phyloP scores from a whole-genome alignment of 2,888 invertebrate genomes.

The Myopa testacea region DNA sequence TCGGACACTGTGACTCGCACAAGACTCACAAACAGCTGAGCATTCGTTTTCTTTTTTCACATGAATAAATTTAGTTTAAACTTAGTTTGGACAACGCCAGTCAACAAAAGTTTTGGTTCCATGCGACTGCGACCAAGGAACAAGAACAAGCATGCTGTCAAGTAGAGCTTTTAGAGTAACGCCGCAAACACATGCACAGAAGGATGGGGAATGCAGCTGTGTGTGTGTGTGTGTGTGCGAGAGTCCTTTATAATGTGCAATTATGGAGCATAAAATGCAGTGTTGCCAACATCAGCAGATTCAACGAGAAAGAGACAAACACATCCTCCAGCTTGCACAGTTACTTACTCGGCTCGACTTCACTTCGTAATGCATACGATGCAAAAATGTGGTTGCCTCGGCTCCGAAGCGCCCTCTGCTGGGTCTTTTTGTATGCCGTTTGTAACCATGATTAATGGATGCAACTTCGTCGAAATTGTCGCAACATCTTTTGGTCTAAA shows the following conservation, averaged over 20 bases:
- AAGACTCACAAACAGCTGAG: not conserved
- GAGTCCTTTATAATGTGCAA: constrained; percentile 9
- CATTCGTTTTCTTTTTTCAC: not conserved
- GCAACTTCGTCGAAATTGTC: too few species aligned
- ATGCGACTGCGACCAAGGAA: not conserved
- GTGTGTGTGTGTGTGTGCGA: not conserved
- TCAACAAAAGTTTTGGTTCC: not conserved
- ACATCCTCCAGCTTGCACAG: too few species aligned
- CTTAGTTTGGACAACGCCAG: not conserved
- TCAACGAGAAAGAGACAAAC: too few species aligned
- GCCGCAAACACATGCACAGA: not conserved
- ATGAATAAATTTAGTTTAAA: not conserved
- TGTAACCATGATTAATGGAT: too few species aligned
- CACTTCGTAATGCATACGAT: too few species aligned
- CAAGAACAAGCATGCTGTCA: not conserved
- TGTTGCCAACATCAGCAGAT: not conserved
- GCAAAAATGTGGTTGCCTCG: too few species aligned
- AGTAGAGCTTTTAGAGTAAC: not conserved
- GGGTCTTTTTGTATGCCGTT: too few species aligned
- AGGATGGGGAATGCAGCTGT: not conserved
- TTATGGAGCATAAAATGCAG: not conserved
- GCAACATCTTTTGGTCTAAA: too few species aligned
- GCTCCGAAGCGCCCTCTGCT: too few species aligned
- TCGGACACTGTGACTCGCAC: not conserved
- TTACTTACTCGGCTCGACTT: too few species aligned